Percentiles rank a stretch among this genome's conserved stretches.
Conservation (phyloP, 2,113 vertebrate species). For the Noctilio leporinus region DNA sequence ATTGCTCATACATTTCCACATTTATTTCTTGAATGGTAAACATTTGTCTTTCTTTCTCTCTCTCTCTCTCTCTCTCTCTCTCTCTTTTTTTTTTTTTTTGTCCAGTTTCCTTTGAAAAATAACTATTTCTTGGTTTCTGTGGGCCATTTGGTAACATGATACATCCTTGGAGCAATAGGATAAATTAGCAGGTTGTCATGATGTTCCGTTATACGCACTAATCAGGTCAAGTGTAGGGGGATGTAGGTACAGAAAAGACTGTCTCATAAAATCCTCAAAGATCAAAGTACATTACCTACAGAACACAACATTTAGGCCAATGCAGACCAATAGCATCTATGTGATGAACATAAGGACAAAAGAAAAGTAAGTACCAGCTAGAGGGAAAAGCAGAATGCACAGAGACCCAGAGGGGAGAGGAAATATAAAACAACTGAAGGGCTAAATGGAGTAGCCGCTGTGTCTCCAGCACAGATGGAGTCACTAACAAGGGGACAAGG, state of each 20-base stretch:
- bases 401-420: background rate
- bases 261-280: background rate
- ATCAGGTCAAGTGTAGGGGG: background rate
- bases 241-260: background rate
- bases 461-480: background rate
- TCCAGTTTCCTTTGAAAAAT: background rate
- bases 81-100: background rate
- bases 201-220: background rate
- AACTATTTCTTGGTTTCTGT: background rate
- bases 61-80: background rate
- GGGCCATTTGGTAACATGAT: background rate
- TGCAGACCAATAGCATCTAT: background rate
- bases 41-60: background rate
- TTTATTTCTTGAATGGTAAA: background rate
- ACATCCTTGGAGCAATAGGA: background rate
- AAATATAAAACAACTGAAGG: background rate
- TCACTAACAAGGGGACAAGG: background rate
- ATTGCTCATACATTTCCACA: background rate
- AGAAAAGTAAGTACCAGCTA: background rate
- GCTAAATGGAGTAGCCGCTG: background rate
- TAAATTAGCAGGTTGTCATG: background rate
- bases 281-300: background rate
- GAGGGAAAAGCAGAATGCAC: background rate
- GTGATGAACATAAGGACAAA: background rate
- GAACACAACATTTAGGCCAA: background rate